These are phyloP conservation scores for Habrosyne pyritoides DNA, from an alignment of 2,888 invertebrate genomes.

Conservation along the genomic window DNA sequence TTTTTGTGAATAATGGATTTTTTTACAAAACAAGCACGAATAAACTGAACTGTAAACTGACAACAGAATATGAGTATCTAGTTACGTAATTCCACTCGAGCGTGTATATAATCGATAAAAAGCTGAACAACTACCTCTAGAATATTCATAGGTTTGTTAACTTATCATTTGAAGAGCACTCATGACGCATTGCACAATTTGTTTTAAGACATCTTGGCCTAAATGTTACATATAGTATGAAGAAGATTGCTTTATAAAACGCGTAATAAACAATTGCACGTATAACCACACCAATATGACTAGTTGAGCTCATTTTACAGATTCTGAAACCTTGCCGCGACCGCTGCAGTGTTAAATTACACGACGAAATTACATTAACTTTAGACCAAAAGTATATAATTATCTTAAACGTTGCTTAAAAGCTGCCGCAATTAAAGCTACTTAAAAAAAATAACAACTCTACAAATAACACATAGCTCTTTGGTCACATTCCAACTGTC, in stretches of 20 bases:
- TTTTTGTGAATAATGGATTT: not conserved
- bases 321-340: not conserved
- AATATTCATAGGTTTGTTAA: not conserved
- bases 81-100: slow-evolving; percentile 6
- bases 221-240: not conserved
- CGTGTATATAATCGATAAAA: slow-evolving; percentile 4
- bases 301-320: not conserved
- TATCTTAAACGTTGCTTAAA: slow-evolving; percentile 1
- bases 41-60: not conserved
- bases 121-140: not conserved
- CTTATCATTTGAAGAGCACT: slow-evolving; percentile 7
- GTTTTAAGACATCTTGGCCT: not conserved
- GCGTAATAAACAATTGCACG: not conserved
- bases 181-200: not conserved
- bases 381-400: not conserved
- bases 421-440: not conserved
- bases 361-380: not conserved
- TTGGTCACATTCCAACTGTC: not conserved
- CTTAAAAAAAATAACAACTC: not conserved
- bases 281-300: not conserved
- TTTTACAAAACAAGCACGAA: not conserved
- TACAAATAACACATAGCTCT: not conserved
- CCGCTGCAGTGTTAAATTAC: not conserved
- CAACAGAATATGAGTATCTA: not conserved
- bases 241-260: slow-evolving; percentile 1